Percentiles rank a stretch among this genome's conserved stretches.
These are phyloP conservation scores for Nothobranchius furzeri DNA, from an alignment of 2,113 vertebrate genomes.

Conservation along the genomic window DNA sequence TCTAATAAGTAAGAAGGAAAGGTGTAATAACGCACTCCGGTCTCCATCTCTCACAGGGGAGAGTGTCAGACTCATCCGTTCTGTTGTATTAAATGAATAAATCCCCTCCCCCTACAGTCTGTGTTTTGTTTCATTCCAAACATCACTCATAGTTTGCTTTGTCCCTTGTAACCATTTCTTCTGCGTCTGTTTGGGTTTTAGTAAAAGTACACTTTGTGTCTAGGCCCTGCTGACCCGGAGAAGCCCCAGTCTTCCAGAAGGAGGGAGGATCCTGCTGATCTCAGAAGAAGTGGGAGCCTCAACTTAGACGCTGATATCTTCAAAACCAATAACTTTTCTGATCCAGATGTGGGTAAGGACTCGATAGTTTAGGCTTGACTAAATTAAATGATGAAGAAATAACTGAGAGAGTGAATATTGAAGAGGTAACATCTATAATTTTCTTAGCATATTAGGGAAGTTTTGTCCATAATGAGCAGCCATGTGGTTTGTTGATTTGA, in stretches of 20 bases:
- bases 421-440: too few species aligned
- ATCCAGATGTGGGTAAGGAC: constrained; percentile 83
- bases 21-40: too few species aligned
- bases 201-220: constrained; percentile 1
- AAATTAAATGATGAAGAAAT: background rate
- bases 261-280: constrained; percentile 62
- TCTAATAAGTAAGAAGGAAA: too few species aligned
- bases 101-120: too few species aligned
- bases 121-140: too few species aligned
- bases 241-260: constrained; percentile 76
- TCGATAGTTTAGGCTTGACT: background rate
- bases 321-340: constrained; percentile 68
- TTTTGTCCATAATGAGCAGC: background rate
- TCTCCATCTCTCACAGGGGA: too few species aligned
- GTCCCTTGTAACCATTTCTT: background rate
- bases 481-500: constrained; percentile 13
- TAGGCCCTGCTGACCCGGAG: constrained; percentile 69
- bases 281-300: constrained; percentile 84
- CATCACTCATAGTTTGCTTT: too few species aligned
- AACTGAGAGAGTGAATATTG: background rate
- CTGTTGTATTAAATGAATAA: too few species aligned
- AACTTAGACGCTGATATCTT: constrained; percentile 83
- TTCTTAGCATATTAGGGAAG: background rate
- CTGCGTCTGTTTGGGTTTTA: constrained; percentile 4
- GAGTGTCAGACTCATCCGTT: too few species aligned